Evolutionary conservation across 2,888 invertebrate genomes (phyloP).

Genomic region (Shargacucullia verbasci): DNA sequence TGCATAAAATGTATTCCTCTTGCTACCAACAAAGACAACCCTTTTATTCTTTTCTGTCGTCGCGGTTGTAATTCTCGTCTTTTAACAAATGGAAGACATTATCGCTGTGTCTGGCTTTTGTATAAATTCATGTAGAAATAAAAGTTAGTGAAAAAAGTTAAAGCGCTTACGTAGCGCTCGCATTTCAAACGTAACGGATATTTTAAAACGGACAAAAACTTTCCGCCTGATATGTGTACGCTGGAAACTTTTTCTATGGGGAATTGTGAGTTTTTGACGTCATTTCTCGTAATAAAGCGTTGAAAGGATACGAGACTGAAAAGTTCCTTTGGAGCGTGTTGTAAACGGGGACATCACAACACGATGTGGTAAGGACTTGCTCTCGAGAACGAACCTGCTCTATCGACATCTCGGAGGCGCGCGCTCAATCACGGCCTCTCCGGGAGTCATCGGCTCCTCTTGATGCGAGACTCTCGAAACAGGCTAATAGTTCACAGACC

Average conservation of each 20-base stretch:
- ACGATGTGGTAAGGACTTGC: constrained; percentile 52
- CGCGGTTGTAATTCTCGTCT: constrained; percentile 82
- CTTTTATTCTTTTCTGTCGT: constrained; percentile 83
- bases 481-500: constrained; percentile 61
- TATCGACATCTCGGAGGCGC: constrained; percentile 67
- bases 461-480: constrained; percentile 51
- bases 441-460: constrained; percentile 67
- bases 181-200: constrained; percentile 77
- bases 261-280: constrained; percentile 57
- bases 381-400: constrained; percentile 62
- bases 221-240: constrained; percentile 61
- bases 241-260: constrained; percentile 62
- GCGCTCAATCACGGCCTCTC: constrained; percentile 65
- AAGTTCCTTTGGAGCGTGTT: constrained; percentile 52
- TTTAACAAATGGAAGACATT: constrained; percentile 87
- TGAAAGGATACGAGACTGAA: constrained; percentile 29
- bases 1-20: constrained; percentile 82
- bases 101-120: constrained; percentile 83
- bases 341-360: constrained; percentile 54
- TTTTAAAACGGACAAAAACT: constrained; percentile 72
- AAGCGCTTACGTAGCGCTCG: constrained; percentile 75
- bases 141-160: constrained; percentile 80
- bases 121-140: constrained; percentile 84
- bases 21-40: constrained; percentile 79
- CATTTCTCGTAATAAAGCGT: constrained; percentile 28